Evolutionary conservation across 1,140 invertebrate genomes (phyloP), one percentile per base, ranked within the genome.

Genomic region (Drosophila albomicans): DNA sequence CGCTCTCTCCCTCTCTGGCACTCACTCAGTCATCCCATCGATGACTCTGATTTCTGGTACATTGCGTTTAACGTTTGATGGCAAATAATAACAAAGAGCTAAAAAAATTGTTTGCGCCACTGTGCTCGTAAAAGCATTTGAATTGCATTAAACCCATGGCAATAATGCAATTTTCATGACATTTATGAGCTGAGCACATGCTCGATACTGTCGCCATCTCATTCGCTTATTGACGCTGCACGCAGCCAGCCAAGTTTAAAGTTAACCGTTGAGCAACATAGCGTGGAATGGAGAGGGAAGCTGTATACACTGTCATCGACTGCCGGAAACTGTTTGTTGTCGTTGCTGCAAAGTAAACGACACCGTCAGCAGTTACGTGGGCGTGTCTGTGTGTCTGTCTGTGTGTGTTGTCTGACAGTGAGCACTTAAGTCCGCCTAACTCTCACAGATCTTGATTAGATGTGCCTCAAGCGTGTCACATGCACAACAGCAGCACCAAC

Each of bases 381-480:
- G 35, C 35, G 35, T 38, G 5, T 45, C 48, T 56, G 35, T 75
- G 16, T 35, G 59, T 13, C 7, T 38, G 56, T n/a, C 28, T 25
- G 15, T 56, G 72, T 45, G 54, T 43, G 28, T 7, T 41, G 20
- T 62, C 20, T 59, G 73, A 48, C 56, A 54, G 49, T 61, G 70
- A 85, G 74, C 73, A 70, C 68, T 79, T 84, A 84, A 84, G 73
- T 70, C 69, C 58, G 46, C 66, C 66, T 52, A 62, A 81, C 63
- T 68, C 66, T 69, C 49, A 38, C 57, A 80, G 75, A 78, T 81
- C 74, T 81, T 75, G 81, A 85, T 85, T 85, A 81, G 78, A 72
- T 80, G 72, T 56, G 69, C 81, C 69, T 45, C 54, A 58, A 59
- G 81, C 66, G 38, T 70, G 81, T 74, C 68, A 84, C 51, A 69